Base-by-base conservation (phyloP, 2,113 vertebrate genomes). In the Oncorhynchus clarkii region DNA sequence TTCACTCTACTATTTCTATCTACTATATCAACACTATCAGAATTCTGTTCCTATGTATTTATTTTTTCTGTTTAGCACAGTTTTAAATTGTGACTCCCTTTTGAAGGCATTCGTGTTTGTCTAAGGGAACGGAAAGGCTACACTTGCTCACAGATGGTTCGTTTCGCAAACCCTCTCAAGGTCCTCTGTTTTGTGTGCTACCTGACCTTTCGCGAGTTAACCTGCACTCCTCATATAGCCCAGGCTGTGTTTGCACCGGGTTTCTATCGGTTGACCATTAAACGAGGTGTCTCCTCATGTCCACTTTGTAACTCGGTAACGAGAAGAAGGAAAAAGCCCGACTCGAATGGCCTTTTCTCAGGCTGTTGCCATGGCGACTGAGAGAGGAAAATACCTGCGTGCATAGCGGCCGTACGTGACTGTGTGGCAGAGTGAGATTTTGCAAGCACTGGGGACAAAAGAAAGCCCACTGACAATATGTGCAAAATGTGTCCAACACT, bases 361-460 rank as follows among this genome's bases (percentile, higher is more conserved):
- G 57, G 13, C 60, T 4, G 84, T 90, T 87, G 18, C 86, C 76
- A 78, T 83, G 82, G 85, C 62, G 84, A 86, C 84, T 72, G 79
- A 29, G 77, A 68, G 12, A 72, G 3, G 3, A 51, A 70, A 69
- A 49, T 8, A n/a, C 57, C 51, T 5, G 14, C 51, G 14, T 71
- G 16, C 24, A 4, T 54, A 3, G 22, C 8, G 18, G 72, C 18
- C 11, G 0, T 62, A 54, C 70, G 20, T 72, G 39, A 70, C 34
- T 12, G 68, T n/a, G 31, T n/a, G 31, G 66, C 5, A 67, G 66
- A 67, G 66, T 14, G 66, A 67, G n/a, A 13, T 62, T 22, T 62
- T 62, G 22, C n/a, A 62, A 22, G n/a, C 59, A 9, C 8, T 22
- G 7, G n/a, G 59, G n/a, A 62, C n/a, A 8, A 22, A 16, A 62